Evolutionary conservation across 2,797 vertebrate genomes (phyloP).

Genomic region (Melanogrammus aeglefinus): DNA sequence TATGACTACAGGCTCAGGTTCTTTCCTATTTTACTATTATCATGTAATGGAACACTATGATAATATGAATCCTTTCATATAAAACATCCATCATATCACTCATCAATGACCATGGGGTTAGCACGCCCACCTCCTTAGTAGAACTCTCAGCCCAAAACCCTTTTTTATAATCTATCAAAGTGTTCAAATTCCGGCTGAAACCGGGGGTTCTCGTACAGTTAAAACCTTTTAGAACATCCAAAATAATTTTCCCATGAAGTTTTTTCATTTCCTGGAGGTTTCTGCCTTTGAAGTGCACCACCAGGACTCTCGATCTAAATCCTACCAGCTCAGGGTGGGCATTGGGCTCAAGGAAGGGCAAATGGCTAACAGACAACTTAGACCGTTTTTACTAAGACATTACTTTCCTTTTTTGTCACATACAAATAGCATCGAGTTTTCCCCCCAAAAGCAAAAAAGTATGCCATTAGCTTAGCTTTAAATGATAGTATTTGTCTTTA

Average conservation of each 20-base stretch:
- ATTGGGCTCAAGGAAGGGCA: background rate
- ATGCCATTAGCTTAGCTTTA: background rate
- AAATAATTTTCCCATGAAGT: background rate
- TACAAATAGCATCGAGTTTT: background rate
- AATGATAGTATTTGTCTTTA: conserved; percentile 48
- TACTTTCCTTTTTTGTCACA: background rate
- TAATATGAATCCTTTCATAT: too few relatives aligned
- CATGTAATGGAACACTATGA: too few relatives aligned
- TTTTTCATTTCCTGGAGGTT: background rate
- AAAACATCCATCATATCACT: too few relatives aligned
- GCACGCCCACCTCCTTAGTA: too few relatives aligned
- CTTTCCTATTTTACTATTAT: too few relatives aligned
- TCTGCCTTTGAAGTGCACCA: background rate
- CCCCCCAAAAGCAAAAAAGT: background rate
- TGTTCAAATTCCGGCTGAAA: too few relatives aligned
- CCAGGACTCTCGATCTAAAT: background rate
- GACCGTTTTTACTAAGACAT: background rate
- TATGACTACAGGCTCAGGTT: too few relatives aligned
- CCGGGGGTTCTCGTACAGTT: too few relatives aligned
- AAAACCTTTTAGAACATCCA: background rate
- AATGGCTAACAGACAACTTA: background rate
- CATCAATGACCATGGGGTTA: too few relatives aligned
- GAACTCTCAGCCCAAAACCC: too few relatives aligned
- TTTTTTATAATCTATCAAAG: too few relatives aligned
- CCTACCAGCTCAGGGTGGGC: background rate